Percentiles rank a stretch among this genome's conserved stretches.
These are phyloP conservation scores for Phyllostomus hastatus DNA, from an alignment of 2,113 vertebrate species.

Conservation along the genomic window DNA sequence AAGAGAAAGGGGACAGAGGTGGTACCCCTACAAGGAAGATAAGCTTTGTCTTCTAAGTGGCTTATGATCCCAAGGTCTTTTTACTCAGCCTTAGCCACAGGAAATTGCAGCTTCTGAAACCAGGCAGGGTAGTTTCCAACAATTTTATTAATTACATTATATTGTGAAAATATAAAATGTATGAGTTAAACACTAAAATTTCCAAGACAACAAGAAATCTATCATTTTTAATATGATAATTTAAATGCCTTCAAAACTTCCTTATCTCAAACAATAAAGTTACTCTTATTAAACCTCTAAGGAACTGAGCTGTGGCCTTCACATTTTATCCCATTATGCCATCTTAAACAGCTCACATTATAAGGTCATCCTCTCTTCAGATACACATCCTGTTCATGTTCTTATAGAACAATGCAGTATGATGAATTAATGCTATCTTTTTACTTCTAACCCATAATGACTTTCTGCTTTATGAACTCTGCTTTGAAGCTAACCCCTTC, in stretches of 20 bases:
- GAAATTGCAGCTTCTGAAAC: too few species aligned
- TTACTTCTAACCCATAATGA: not conserved
- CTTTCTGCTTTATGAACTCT: not conserved
- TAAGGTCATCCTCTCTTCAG: not conserved
- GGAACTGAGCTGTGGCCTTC: not conserved
- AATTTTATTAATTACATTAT: not conserved
- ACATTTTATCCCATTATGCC: conserved; percentile 9
- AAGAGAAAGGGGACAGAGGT: too few species aligned
- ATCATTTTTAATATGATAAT: not conserved
- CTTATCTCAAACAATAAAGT: conserved; percentile 9
- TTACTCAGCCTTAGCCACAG: too few species aligned
- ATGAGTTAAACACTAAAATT: not conserved
- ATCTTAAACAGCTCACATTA: not conserved
- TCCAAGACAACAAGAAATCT: not conserved
- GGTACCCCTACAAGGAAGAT: too few species aligned
- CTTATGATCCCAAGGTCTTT: too few species aligned
- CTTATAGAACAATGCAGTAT: not conserved
- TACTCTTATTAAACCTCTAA: not conserved
- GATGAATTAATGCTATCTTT: conserved; percentile 2
- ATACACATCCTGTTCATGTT: not conserved
- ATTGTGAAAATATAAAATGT: not conserved
- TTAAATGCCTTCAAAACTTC: not conserved
- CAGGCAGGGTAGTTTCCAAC: too few species aligned
- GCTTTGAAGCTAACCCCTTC: conserved; percentile 6
- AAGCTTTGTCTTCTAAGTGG: too few species aligned